Evolutionary conservation across 2,888 invertebrate species (phyloP).

Genomic region (Hipparchia sbordonii): DNA sequence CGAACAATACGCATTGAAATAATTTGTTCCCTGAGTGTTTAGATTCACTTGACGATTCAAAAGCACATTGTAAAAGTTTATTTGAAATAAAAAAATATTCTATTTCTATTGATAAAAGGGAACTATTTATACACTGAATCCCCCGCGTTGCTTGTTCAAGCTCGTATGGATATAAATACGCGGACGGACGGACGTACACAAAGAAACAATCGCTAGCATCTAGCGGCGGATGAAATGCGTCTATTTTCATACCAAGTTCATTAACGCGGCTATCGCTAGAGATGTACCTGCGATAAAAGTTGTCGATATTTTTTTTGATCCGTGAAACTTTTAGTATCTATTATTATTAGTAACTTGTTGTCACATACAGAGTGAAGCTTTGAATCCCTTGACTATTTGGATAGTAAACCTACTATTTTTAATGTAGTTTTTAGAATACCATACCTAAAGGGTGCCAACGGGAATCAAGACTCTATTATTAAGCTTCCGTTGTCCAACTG

Average conservation of each 20-base stretch:
- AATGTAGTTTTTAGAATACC: too few species aligned
- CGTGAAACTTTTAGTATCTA: too few species aligned
- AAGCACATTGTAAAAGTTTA: neutral
- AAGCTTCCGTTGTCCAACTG: too few species aligned
- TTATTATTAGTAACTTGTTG: too few species aligned
- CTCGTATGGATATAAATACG: slow-evolving; percentile 5
- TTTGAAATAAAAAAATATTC: neutral
- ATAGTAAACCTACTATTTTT: too few species aligned
- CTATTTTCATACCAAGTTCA: slow-evolving; percentile 52
- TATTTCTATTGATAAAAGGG: neutral
- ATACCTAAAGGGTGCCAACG: too few species aligned
- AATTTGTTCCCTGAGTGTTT: too few species aligned
- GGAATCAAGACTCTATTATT: too few species aligned
- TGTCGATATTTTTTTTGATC: neutral
- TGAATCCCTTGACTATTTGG: too few species aligned
- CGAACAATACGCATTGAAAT: too few species aligned
- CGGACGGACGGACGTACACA: slow-evolving; percentile 9
- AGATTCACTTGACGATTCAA: too few species aligned
- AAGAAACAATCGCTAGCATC: slow-evolving; percentile 17
- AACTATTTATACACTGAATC: slow-evolving; percentile 1
- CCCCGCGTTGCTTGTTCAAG: slow-evolving; percentile 5
- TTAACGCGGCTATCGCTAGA: slow-evolving; percentile 46
- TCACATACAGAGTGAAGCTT: too few species aligned
- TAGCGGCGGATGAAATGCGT: slow-evolving; percentile 36
- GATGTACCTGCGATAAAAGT: slow-evolving; percentile 30